phyloP scores from a whole-genome alignment of 2,888 invertebrate genomes.

The Eumerus sabulonum region DNA sequence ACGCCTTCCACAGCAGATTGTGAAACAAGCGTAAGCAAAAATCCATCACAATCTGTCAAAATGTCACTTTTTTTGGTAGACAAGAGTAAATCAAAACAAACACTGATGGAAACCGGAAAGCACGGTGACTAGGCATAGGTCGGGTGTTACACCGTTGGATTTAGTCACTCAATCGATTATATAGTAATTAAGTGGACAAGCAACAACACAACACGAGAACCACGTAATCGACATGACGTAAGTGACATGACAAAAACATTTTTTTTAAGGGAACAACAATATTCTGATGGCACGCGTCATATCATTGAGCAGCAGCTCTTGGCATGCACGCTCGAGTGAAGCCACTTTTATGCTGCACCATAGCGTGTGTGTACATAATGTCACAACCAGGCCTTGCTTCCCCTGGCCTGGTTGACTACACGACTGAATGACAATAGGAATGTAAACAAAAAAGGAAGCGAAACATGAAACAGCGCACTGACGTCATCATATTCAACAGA shows the following conservation, averaged over 20 bases:
- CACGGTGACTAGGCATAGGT: slow-evolving; percentile 31
- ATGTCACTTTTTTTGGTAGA: background rate
- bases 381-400: background rate
- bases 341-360: background rate
- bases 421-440: slow-evolving; percentile 48
- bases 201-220: background rate
- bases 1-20: too few species aligned
- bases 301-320: slow-evolving; percentile 46
- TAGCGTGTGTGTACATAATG: too few species aligned
- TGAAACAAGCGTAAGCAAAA: background rate
- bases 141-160: slow-evolving; percentile 47
- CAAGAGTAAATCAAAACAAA: background rate
- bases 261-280: background rate
- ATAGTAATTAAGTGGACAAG: slow-evolving; percentile 46
- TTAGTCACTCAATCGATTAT: slow-evolving; percentile 56
- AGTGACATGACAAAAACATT: slow-evolving; percentile 33
- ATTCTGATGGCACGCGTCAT: slow-evolving; percentile 46
- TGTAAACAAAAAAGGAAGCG: background rate
- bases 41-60: slow-evolving; percentile 13
- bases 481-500: slow-evolving; percentile 41
- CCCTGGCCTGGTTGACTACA: slow-evolving; percentile 29
- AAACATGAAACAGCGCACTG: slow-evolving; percentile 22
- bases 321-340: slow-evolving; percentile 49
- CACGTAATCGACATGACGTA: slow-evolving; percentile 27
- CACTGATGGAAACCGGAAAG: slow-evolving; percentile 20